Conservation (phyloP, 2,113 vertebrate species). For the Apus apus region DNA sequence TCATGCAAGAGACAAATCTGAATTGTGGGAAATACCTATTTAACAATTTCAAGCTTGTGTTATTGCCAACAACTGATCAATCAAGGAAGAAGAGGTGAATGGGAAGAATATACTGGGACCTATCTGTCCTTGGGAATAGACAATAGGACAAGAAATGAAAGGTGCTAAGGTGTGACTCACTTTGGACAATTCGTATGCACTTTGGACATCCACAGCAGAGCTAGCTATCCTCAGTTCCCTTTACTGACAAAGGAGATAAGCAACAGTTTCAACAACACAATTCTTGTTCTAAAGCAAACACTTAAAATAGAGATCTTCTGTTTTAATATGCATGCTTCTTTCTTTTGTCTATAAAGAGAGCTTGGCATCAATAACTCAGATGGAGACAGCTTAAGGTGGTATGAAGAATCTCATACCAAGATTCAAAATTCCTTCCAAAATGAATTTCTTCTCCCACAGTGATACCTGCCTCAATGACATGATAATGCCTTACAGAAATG, state of each 20-base stretch:
- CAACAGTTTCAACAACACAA: background rate
- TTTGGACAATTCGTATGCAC: background rate
- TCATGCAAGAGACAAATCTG: background rate
- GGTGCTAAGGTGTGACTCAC: background rate
- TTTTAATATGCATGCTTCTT: background rate
- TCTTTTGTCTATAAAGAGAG: background rate
- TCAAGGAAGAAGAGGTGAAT: background rate
- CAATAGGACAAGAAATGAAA: background rate
- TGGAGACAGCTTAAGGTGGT: background rate
- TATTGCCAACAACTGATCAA: background rate
- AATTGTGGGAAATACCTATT: background rate
- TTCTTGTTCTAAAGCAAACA: background rate
- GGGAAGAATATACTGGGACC: background rate
- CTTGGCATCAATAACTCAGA: background rate
- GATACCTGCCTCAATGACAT: background rate
- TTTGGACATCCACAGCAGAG: background rate
- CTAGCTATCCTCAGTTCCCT: background rate
- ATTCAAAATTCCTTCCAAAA: background rate
- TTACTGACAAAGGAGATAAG: background rate
- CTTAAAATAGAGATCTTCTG: background rate
- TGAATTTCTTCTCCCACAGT: background rate
- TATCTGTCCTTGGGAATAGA: background rate
- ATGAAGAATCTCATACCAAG: background rate
- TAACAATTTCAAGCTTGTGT: background rate
- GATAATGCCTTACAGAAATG: background rate